Evolutionary conservation across 2,113 vertebrate species (phyloP).

Genomic region (Vicugna pacos): DNA sequence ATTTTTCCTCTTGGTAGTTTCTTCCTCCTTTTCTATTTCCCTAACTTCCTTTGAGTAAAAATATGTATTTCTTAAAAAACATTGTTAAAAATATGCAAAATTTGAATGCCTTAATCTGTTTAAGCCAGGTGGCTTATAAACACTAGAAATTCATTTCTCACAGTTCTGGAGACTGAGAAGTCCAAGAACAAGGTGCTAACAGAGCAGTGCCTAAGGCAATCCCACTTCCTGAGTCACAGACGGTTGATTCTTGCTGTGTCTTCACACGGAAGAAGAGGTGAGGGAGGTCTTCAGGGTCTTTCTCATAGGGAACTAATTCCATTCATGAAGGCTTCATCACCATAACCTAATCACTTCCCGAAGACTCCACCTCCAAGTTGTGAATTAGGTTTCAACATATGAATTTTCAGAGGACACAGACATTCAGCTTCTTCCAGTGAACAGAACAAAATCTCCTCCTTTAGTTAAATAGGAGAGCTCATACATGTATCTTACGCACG

Average conservation of each 20-base stretch:
- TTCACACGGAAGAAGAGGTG: background rate
- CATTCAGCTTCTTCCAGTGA: background rate
- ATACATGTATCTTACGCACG: background rate
- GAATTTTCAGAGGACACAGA: background rate
- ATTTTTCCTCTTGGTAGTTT: background rate
- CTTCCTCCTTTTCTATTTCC: conserved; percentile 6
- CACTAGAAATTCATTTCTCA: background rate
- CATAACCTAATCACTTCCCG: background rate
- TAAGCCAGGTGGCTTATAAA: background rate
- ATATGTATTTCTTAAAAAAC: background rate
- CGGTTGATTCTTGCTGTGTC: background rate
- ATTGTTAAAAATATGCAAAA: background rate
- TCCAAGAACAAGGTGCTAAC: background rate
- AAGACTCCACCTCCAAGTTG: background rate
- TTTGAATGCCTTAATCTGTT: background rate
- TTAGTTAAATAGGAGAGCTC: background rate
- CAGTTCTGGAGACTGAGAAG: background rate
- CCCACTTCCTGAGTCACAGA: background rate
- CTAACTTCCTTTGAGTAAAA: background rate
- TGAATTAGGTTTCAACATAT: background rate
- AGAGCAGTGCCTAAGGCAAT: no score
- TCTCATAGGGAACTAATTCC: background rate
- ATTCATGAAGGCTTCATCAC: background rate
- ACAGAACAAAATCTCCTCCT: background rate
- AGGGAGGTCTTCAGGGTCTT: background rate